Evolutionary conservation across 2,797 vertebrate genomes (phyloP), one percentile per base, ranked within the genome.

Genomic region (Melanotaenia pygmaea): DNA sequence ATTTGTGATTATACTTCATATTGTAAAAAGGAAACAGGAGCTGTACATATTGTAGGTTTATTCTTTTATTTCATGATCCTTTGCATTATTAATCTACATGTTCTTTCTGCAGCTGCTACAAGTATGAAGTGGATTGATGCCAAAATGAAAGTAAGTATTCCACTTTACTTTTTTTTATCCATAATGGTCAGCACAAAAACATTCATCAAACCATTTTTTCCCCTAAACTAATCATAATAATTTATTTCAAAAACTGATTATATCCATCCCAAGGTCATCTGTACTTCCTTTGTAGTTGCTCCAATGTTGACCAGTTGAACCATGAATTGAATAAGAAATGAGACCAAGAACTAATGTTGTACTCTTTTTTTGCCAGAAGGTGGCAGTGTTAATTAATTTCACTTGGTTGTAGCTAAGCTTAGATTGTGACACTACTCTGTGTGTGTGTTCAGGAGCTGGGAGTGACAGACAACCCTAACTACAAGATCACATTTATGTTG

Each of bases 111-210:
- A 99, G 98, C 98, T 94, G 98, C 98, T 64, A 99, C 98, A 81
- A 99, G 98, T 92, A 99, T 99, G 98, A 99, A 99, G 93, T 99
- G 98, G 98, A 99, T 99, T 90, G 98, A 99, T 91, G 98, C 98
- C 87, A 99, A 99, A 94, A 99, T 99, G 97, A 99, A 99, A 93
- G 98, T 97, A 94, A 91, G 84, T 72, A 92, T 65, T 91, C 28
- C 1, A 12, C 9, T 64, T 26, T 2, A 50, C 34, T 3, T 67
- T 28, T 28, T 2, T 28, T 28, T 28, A 28, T 28, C 26, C 26
- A 47, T 47, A 47, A 47, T 2, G 5, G 6, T 47, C 43, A 20
- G 43, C 43, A 20, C 43, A 47, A 20, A 7, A 47, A 47, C 5
- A 20, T 47, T 7, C 18, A 20, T 18, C 43, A 20, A 47, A 7